A percentile compares a stretch with the other conserved stretches of the same genome.
phyloP scores from a whole-genome alignment of 1,140 invertebrate species.

The Tetramorium parvispinum region DNA sequence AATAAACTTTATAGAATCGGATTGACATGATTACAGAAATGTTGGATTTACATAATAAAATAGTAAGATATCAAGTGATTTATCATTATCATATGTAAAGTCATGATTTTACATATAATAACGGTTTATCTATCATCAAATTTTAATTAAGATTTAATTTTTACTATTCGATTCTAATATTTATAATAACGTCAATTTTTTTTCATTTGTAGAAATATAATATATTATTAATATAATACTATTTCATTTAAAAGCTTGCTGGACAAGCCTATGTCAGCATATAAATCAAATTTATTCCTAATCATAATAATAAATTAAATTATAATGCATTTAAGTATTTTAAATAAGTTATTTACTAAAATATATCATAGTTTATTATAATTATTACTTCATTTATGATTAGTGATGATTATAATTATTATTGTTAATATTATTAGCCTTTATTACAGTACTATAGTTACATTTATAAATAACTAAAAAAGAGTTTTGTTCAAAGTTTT shows the following conservation, averaged over 20 bases:
- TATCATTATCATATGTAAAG: background rate
- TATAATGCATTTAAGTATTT: background rate
- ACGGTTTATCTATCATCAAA: background rate
- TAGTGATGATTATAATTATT: slow-evolving; percentile 13
- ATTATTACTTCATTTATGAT: background rate
- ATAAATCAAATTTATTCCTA: background rate
- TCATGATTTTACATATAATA: slow-evolving; percentile 6
- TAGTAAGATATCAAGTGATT: slow-evolving; percentile 21
- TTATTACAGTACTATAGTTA: background rate
- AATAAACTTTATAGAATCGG: background rate
- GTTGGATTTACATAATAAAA: slow-evolving; percentile 6
- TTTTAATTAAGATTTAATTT: slow-evolving; percentile 17
- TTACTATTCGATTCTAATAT: slow-evolving; percentile 1
- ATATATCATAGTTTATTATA: background rate
- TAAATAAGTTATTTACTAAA: background rate
- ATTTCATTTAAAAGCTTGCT: slow-evolving; percentile 39
- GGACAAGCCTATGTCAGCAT: slow-evolving; percentile 32
- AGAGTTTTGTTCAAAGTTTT: background rate
- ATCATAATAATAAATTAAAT: background rate
- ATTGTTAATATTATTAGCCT: background rate
- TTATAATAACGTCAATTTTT: background rate
- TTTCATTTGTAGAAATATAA: background rate
- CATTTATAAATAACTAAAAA: background rate
- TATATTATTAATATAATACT: slow-evolving; percentile 10
- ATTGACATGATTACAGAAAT: background rate